These are phyloP conservation scores for Chamaetylas fuelleborni DNA, from an alignment of 2,113 vertebrate species.

Conservation along the genomic window DNA sequence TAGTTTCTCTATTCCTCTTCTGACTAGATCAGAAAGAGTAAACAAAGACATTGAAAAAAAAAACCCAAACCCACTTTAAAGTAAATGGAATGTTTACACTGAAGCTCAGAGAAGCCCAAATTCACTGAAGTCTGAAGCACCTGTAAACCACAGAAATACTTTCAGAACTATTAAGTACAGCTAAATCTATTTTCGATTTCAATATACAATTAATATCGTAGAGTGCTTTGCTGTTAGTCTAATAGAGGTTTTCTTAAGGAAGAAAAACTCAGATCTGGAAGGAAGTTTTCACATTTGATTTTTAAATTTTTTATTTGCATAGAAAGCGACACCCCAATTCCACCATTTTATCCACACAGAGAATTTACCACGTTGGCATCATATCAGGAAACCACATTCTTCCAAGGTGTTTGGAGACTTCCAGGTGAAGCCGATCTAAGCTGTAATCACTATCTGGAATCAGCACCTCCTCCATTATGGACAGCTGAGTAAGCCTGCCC, in stretches of 20 bases:
- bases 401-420: slow-evolving; percentile 77
- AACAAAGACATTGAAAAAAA: neutral
- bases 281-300: neutral
- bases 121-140: neutral
- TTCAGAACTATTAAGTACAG: neutral
- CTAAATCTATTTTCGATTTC: neutral
- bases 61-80: neutral
- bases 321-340: slow-evolving; percentile 8
- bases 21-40: neutral
- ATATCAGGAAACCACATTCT: slow-evolving; percentile 80
- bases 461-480: slow-evolving; percentile 80
- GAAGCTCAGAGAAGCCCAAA: neutral
- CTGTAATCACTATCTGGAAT: slow-evolving; percentile 75
- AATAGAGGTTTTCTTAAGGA: neutral
- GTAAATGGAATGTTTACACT: neutral
- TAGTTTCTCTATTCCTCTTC: neutral
- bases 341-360: neutral
- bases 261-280: neutral
- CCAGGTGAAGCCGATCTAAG: slow-evolving; percentile 71
- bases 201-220: neutral
- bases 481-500: slow-evolving; percentile 76
- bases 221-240: neutral
- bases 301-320: slow-evolving; percentile 45
- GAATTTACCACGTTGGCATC: slow-evolving; percentile 75
- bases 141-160: neutral